Evolutionary conservation across 2,113 vertebrate species (phyloP).

Genomic region (Mobula birostris): DNA sequence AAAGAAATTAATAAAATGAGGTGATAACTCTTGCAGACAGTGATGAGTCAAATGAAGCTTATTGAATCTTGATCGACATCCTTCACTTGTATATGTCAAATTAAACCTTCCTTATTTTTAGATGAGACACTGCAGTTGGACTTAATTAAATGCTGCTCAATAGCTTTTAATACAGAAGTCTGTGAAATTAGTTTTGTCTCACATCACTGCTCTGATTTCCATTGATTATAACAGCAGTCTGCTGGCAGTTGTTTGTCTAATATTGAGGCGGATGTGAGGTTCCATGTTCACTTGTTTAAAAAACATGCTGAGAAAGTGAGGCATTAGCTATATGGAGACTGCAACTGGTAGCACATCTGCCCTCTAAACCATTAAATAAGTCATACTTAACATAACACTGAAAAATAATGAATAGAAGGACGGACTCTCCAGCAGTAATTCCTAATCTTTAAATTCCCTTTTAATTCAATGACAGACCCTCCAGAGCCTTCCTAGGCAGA

Average conservation of each 20-base stretch:
- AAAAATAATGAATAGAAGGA: no score
- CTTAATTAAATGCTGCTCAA: background rate
- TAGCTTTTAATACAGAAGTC: background rate
- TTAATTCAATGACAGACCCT: no score
- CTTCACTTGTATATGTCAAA: background rate
- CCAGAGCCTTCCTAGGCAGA: no score
- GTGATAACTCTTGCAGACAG: background rate
- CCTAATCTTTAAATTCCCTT: no score
- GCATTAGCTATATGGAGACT: background rate
- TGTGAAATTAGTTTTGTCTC: background rate
- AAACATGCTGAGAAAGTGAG: background rate
- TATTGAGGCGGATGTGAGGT: background rate
- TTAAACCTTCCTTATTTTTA: background rate
- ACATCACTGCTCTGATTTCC: background rate
- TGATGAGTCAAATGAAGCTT: background rate
- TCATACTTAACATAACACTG: background rate
- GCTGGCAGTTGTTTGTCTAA: background rate
- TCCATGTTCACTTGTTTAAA: background rate
- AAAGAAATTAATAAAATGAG: background rate
- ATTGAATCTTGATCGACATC: background rate
- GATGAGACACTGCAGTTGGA: background rate
- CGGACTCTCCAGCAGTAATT: no score
- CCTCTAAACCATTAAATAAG: background rate
- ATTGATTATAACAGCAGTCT: background rate
- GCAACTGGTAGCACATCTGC: slow-evolving; percentile 24